A percentile compares a stretch with the other conserved stretches of the same genome.
These are phyloP conservation scores for Abramis brama DNA, from an alignment of 2,113 vertebrate genomes.

Conservation along the genomic window DNA sequence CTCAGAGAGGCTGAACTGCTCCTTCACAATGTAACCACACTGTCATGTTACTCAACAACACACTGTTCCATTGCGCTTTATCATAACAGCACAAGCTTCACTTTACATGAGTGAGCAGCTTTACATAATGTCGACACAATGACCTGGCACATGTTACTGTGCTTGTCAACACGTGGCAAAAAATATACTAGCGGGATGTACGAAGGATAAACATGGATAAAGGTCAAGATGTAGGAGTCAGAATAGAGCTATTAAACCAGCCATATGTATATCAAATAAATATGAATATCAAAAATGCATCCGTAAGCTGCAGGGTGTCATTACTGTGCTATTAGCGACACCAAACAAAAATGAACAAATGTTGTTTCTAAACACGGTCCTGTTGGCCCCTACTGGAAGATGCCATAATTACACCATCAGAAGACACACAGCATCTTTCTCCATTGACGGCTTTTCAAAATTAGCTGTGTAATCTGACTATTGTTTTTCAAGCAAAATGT, in stretches of 20 bases:
- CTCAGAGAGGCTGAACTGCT: background rate
- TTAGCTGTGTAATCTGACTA: background rate
- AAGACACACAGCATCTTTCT: background rate
- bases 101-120: conserved; percentile 1
- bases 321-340: background rate
- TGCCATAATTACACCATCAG: background rate
- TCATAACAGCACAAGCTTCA: background rate
- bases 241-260: background rate
- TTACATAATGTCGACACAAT: background rate
- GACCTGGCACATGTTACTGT: background rate
- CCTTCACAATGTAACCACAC: conserved; percentile 11
- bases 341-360: too few relatives aligned
- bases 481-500: too few relatives aligned
- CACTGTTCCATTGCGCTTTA: background rate
- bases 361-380: background rate
- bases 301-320: background rate
- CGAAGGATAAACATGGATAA: background rate
- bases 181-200: background rate
- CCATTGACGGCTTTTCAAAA: background rate
- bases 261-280: background rate
- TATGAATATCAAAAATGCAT: background rate
- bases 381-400: conserved; percentile 10
- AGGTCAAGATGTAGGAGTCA: background rate
- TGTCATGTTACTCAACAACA: background rate
- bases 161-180: background rate